Evolutionary conservation across 2,113 vertebrate genomes (phyloP).

Genomic region (Empidonax traillii): DNA sequence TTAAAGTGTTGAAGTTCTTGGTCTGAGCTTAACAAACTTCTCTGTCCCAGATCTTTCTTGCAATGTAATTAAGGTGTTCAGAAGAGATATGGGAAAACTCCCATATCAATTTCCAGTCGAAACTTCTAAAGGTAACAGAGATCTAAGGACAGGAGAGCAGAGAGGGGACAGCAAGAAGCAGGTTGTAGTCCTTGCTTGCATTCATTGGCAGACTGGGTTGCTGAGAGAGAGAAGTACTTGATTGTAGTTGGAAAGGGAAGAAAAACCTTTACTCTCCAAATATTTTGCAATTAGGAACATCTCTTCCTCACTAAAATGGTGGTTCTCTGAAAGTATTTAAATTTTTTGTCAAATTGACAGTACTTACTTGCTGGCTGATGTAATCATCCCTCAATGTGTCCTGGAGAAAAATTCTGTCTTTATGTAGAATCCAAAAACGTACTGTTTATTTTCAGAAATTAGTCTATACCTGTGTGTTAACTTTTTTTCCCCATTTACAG

Average conservation of each 20-base stretch:
- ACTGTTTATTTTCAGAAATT: background rate
- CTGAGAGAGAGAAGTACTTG: background rate
- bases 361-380: background rate
- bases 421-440: background rate
- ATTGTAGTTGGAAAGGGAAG: background rate
- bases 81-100: background rate
- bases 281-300: background rate
- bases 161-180: background rate
- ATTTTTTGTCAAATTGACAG: background rate
- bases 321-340: background rate
- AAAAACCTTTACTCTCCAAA: background rate
- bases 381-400: background rate
- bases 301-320: background rate
- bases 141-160: background rate
- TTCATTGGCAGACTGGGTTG: background rate
- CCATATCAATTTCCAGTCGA: background rate
- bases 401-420: background rate
- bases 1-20: background rate
- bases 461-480: background rate
- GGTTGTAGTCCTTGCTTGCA: background rate
- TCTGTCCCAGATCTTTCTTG: background rate
- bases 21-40: background rate
- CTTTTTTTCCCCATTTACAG: background rate
- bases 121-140: background rate
- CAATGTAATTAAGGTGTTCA: background rate